Base-by-base conservation (phyloP, 2,888 invertebrate species). In the Harpalus rufipes region DNA sequence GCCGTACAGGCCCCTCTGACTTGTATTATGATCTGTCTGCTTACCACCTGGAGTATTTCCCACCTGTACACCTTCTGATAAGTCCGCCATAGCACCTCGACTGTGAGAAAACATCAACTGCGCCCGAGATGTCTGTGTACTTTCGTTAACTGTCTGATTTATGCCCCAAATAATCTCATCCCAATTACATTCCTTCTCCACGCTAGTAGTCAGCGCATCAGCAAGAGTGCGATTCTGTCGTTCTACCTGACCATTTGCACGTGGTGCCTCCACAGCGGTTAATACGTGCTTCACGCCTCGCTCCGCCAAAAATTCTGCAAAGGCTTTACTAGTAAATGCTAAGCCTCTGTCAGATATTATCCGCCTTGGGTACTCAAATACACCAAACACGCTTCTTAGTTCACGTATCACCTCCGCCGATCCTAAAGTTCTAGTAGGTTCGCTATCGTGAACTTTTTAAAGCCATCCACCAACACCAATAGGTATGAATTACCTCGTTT, bases 111-210 rank as follows among this genome's bases (percentile, higher is more conserved):
- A 88, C 84, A 89, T 82, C 0, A 88, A 85, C 56, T 89, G 86
- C 14, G 87, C 86, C 7, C 88, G 89, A 7, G 88, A 86, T 7
- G 87, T 86, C 21, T 86, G 85, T 4, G 86, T 88, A 51, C 87
- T 88, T 79, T 86, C 86, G 59, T 88, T 87, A 0, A 85, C 21
- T 0, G 87, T 87, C 80, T 88, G 87, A 89, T 89, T 7, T 3
- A 89, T 84, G 2, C 87, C 89, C 86, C 88, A 88, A 14, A 89
- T 87, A 65, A 89, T 84, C 0, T 59, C 16, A 7, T 85, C 83
- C 18, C 87, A 88, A 6, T 89, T 76, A 58, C 88, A 0, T 84
- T 84, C 21, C 86, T 85, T 65, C 5, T 85, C 87, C 0, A 87
- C 87, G 74, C 87, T 87, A 5, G 88, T 79, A 82, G 83, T 86